Base-by-base conservation (phyloP, 2,888 invertebrate genomes). In the Athalia circularis region DNA sequence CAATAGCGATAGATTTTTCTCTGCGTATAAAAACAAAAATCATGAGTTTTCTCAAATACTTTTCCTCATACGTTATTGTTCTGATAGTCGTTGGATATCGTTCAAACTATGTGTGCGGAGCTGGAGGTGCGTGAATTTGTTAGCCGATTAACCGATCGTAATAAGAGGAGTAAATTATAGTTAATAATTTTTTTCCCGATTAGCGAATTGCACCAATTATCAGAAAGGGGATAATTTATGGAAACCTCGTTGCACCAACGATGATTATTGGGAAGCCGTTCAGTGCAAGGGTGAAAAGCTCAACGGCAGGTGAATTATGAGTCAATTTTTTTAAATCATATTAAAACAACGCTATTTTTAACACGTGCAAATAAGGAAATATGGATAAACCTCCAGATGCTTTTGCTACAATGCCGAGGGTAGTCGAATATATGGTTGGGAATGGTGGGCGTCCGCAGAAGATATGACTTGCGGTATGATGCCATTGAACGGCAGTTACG, bases 401-500 rank as follows among this genome's bases (percentile, higher is more conserved):
- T 94, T 94, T 87, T 95, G 95, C 88, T 92, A 92, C 78, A 92
- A 93, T 88, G 90, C 90, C 82, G 85, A 89, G 72, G 95, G 94
- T 61, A 91, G 90, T 61, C 91, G 94, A 88, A 92, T 95, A 87
- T 94, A 93, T 90, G 95, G 95, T 84, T 93, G 93, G 91, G 92
- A 93, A 85, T 93, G 93, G 92, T 91, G 92, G 85, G 89, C 88
- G 54, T 90, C 93, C 77, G 91, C 93, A 4, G 89, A 89, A 77
- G 92, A 93, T 77, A 95, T 95, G 94, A 93, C 92, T 81, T 95
- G 94, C 87, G 93, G 94, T 94, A 91, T 90, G 91, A n/a, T 3
- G 54, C 8, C 54, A 8, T 54, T 54, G 8, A 11, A 3, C 13
- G 4, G 11, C 13, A 0, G 11, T n/a, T 61, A 3, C 7, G 13